phyloP scores from a whole-genome alignment of 2,113 vertebrate genomes.

The Dissostichus mawsoni region DNA sequence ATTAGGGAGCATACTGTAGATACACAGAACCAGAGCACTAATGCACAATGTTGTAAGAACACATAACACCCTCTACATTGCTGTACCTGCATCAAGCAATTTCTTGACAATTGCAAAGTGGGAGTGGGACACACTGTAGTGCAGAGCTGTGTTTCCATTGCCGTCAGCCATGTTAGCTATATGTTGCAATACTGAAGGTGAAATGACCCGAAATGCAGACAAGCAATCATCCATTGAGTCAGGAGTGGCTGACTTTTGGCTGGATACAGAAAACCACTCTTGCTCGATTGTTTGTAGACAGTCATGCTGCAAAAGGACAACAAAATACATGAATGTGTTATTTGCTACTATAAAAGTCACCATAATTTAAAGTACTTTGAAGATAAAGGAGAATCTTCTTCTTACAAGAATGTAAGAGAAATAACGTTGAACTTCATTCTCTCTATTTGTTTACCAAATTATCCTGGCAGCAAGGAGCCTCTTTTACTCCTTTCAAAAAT shows the following conservation, averaged over 20 bases:
- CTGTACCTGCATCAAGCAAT: conserved; percentile 90
- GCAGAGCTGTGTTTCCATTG: conserved; percentile 96
- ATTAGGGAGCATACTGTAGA: neutral
- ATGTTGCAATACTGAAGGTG: conserved; percentile 87
- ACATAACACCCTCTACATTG: too few relatives aligned
- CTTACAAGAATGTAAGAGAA: conserved; percentile 49
- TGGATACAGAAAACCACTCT: conserved; percentile 97
- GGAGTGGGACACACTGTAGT: conserved; percentile 98
- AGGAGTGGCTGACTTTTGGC: conserved; percentile 90
- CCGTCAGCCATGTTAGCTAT: conserved; percentile 94
- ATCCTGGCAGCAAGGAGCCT: neutral
- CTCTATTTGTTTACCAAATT: neutral
- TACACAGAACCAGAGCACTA: neutral
- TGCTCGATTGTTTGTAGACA: conserved; percentile 93
- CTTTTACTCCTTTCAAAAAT: neutral
- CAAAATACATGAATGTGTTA: neutral
- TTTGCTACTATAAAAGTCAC: neutral
- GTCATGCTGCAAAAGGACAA: conserved; percentile 85
- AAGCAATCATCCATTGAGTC: conserved; percentile 91
- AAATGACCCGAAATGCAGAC: conserved; percentile 86
- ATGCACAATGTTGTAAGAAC: too few relatives aligned
- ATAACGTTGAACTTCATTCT: neutral
- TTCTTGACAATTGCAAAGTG: conserved; percentile 95
- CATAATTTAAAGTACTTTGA: conserved; percentile 29
- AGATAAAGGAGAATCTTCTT: conserved; percentile 32